phyloP scores from a whole-genome alignment of 2,888 invertebrate genomes.

The Chrysotoxum bicinctum region DNA sequence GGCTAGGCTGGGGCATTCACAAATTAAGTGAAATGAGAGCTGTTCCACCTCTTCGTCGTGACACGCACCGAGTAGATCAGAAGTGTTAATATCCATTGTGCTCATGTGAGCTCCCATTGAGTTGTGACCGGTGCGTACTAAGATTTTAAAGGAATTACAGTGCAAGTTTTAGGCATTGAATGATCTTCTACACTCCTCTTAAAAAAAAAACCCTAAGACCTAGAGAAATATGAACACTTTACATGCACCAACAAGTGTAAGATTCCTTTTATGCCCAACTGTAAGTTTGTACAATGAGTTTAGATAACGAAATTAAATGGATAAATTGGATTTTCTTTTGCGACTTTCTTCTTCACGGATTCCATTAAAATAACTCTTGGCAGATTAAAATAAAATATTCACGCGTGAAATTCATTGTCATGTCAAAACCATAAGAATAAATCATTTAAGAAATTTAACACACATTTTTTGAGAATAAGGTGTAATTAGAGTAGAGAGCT shows the following conservation, averaged over 20 bases:
- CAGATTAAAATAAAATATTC: neutral
- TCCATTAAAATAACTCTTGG: neutral
- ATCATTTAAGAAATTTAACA: conserved; percentile 5
- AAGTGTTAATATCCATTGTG: too few species aligned
- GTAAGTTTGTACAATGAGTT: neutral
- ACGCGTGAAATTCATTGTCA: conserved; percentile 30
- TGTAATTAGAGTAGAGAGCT: conserved; percentile 1
- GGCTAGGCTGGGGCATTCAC: too few species aligned
- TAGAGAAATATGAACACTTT: too few species aligned
- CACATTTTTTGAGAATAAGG: neutral
- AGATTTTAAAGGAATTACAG: too few species aligned
- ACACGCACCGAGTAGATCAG: too few species aligned
- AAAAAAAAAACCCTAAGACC: too few species aligned
- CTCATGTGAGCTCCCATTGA: too few species aligned
- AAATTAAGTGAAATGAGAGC: too few species aligned
- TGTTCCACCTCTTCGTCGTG: too few species aligned
- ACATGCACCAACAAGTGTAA: neutral
- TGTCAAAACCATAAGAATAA: conserved; percentile 20
- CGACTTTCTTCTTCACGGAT: neutral
- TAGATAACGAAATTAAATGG: conserved; percentile 13
- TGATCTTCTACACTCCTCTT: too few species aligned
- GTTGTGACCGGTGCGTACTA: too few species aligned
- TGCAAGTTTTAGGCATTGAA: too few species aligned
- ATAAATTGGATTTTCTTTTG: conserved; percentile 20
- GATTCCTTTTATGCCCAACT: neutral